A percentile compares a stretch with the other conserved stretches of the same genome.
Evolutionary conservation across 2,888 invertebrate species (phyloP).

Genomic region (Syrista parreyssii): DNA sequence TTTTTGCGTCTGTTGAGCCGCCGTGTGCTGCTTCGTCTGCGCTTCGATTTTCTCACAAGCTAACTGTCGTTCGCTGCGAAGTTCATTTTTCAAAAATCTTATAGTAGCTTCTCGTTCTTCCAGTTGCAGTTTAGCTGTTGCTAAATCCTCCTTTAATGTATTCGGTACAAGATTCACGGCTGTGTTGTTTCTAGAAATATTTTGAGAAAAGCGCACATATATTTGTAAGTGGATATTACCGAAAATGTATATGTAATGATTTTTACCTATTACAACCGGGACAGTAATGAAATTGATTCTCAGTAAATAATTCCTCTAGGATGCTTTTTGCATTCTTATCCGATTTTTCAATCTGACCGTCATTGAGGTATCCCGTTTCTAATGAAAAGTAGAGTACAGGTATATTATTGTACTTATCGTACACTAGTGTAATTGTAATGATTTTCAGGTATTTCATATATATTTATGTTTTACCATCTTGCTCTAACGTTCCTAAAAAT

Average conservation of each 20-base stretch:
- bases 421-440: neutral
- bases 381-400: neutral
- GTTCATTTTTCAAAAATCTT: constrained; percentile 51
- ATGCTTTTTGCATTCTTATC: constrained; percentile 16
- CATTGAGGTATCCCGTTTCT: constrained; percentile 8
- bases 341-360: constrained; percentile 2
- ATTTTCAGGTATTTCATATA: neutral
- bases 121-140: constrained; percentile 45
- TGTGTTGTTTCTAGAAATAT: neutral
- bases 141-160: constrained; percentile 47
- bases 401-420: neutral
- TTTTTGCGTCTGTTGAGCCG: constrained; percentile 71
- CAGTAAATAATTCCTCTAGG: constrained; percentile 12
- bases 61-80: constrained; percentile 62
- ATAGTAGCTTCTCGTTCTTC: constrained; percentile 55
- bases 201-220: neutral
- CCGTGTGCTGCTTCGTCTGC: constrained; percentile 63
- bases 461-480: constrained; percentile 30
- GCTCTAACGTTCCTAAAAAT: constrained; percentile 50
- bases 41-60: constrained; percentile 64
- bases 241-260: neutral
- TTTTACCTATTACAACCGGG: constrained; percentile 7
- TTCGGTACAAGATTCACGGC: neutral
- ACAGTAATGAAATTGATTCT: constrained; percentile 11
- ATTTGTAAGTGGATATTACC: neutral